phyloP scores from a whole-genome alignment of 2,797 vertebrate species.

The Otolemur crassicaudatus region DNA sequence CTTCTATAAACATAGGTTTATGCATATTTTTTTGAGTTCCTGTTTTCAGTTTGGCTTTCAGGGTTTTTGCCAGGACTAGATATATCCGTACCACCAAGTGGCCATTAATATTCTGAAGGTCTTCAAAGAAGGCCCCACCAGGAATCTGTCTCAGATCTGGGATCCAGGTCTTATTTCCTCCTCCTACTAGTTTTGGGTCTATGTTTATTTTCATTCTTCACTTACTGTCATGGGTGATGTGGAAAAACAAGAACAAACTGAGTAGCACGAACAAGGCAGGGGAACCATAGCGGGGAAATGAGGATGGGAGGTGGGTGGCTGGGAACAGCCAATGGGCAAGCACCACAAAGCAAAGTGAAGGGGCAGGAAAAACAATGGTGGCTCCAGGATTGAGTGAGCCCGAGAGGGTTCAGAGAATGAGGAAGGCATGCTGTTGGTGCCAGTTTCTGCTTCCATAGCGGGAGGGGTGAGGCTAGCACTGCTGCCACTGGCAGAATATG shows the following conservation, averaged over 20 bases:
- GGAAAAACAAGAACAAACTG: background rate
- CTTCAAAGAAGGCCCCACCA: background rate
- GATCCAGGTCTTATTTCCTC: background rate
- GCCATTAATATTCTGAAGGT: background rate
- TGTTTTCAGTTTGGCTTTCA: background rate
- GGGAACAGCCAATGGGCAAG: background rate
- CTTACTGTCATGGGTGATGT: background rate
- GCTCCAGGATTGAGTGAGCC: no score
- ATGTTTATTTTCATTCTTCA: background rate
- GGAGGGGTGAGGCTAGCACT: no score
- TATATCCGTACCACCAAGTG: fast-evolving
- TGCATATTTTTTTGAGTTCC: background rate
- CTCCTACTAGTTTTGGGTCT: background rate
- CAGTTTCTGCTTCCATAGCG: background rate
- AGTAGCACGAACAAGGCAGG: background rate
- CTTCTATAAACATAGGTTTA: fast-evolving
- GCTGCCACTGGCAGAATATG: no score
- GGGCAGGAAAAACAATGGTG: background rate
- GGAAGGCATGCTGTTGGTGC: background rate
- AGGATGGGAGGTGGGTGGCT: background rate
- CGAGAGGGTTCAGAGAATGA: background rate
- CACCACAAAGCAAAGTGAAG: fast-evolving
- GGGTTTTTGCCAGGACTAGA: background rate
- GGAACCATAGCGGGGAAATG: background rate
- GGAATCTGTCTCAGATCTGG: background rate